Evolutionary conservation across 2,113 vertebrate genomes (phyloP), one percentile per base, ranked within the genome.

Genomic region (Carassius gibelio): DNA sequence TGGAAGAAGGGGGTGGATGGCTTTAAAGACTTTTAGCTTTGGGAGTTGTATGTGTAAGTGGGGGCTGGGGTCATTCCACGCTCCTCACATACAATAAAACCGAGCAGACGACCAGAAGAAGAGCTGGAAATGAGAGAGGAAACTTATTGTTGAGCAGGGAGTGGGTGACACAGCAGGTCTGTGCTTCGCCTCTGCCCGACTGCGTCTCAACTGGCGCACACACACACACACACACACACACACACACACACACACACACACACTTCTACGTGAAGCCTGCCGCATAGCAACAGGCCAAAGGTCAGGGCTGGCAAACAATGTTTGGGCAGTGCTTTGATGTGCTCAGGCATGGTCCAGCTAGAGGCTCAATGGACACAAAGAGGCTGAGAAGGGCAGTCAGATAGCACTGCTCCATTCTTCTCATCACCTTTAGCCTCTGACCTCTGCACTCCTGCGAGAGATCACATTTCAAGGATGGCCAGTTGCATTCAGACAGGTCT

Each of bases 281-380:
- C 34, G 21, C 72, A 68, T 55, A 87, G 76, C 61, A 75, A 72
- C 21, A 87, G 82, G 86, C 68, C 84, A 89, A 86, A 87, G 88
- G 84, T 84, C 86, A 86, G 82, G 64, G 75, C 84, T 82, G 75
- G 94, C 94, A 91, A 93, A 90, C 93, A 93, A 91, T 84, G 85
- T 92, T 93, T 84, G 90, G 93, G 92, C 89, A 66, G 66, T 90
- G 90, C 95, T 96, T 95, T 96, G 94, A 96, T 94, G 95, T 95
- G 91, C 89, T 90, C 85, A 88, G 92, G 91, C 91, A 88, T 89
- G 93, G 90, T 88, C 92, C 93, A 86, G 76, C 92, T 89, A 89
- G 90, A 75, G 21, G 64, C 88, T 88, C 90, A 91, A 76, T 13
- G 84, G 87, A 94, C 91, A 96, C 95, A 96, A 97, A 95, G 92